Evolutionary conservation across 2,888 invertebrate genomes (phyloP), one percentile per base, ranked within the genome.

Genomic region (Tipula confusa): DNA sequence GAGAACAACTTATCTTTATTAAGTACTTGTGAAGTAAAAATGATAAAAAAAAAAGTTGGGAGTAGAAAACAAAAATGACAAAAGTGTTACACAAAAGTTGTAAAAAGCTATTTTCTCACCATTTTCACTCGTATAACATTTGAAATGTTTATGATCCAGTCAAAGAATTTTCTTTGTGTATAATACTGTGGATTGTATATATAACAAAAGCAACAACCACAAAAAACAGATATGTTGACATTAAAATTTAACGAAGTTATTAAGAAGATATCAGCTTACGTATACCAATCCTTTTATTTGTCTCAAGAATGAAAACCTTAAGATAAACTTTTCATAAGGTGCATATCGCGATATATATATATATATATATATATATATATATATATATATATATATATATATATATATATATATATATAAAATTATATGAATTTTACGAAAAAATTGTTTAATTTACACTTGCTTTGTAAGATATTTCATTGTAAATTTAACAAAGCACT

Each of bases 1-100:
- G 64, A 64, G 64, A 64, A 64, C 64, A 64, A 64, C 64, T 64
- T 64, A 64, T 64, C 64, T 64, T 64, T 64, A 64, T 64, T 64
- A 64, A 64, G 64, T 64, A 64, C 64, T 64, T 64, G 9, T 64
- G 64, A 64, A 64, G 24, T 24, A 64, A 64, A 43, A 64, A 64
- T 24, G 15, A 43, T 15, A 6, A 43, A 43, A 43, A 43, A 43
- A n/a, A 24, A 64, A 64, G 64, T 64, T 64, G 64, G 18, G 64
- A 24, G 64, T 9, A 24, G 7, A 43, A 43, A 43, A 43, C n/a
- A 43, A 43, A 43, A 43, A 43, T 5, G 64, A 24, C 64, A 24
- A 18, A 64, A 64, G 24, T 64, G 9, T 64, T 64, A 24, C 24
- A 64, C 64, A 64, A 64, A n/a, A 64, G 64, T 64, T 64, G 64